Evolutionary conservation across 1,140 invertebrate genomes (phyloP), one percentile per base, ranked within the genome.

Genomic region (Euborellia annulipes): DNA sequence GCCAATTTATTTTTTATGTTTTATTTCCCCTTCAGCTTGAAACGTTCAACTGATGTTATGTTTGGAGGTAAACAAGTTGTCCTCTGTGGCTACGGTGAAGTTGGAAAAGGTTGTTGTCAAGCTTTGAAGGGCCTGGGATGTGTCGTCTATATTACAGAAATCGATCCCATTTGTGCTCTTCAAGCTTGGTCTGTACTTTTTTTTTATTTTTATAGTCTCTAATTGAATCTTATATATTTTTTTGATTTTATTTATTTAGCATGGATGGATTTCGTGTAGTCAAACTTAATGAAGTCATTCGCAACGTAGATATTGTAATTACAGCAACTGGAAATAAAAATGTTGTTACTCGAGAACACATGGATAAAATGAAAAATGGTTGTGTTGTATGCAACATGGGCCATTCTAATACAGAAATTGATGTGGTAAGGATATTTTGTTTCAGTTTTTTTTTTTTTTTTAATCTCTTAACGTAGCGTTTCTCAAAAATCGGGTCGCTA

Each of bases 341-440:
- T 59, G 90, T 96, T 14, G 88, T 97, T 20, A 89, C 84, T 6
- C 72, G 91, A 11, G 86, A 92, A 54, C 87, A 94, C 58, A 90
- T 96, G 85, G 91, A 96, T 65, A 81, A 90, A 56, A 88, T 96
- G 85, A 94, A 94, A 69, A 93, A 86, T 59, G 91, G 91, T 39
- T 93, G 90, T 61, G 87, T 96, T 45, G 78, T 97, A 0, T 95
- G 91, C 65, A 96, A 96, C 67, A 97, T 97, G 90, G 92, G 92
- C 0, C 92, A 96, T 67, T 94, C 89, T 41, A 96, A 97, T 66
- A 96, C 90, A 14, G 93, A 97, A 74, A 92, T 97, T 53, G 93
- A 96, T 72, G 87, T 96, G 50, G 85, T 87, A 71, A 66, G n/a
- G n/a, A n/a, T n/a, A n/a, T n/a, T n/a, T n/a, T n/a, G n/a, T n/a